Evolutionary conservation across 2,797 vertebrate species (phyloP), one percentile per base, ranked within the genome.

Genomic region (Acanthiza pusilla): DNA sequence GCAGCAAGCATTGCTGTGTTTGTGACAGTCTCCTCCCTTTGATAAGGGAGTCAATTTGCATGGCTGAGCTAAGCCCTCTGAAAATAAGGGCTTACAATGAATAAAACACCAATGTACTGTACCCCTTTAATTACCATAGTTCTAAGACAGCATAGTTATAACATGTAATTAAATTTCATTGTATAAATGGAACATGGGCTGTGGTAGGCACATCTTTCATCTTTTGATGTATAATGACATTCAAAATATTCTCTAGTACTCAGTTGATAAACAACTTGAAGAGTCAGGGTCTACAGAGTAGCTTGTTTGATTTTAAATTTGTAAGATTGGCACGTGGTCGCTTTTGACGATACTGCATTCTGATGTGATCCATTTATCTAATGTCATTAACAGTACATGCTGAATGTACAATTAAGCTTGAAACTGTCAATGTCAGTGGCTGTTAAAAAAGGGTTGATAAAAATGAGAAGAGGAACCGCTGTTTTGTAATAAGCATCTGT

Each of bases 151-250:
- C 93, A 78, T 68, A 91, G 91, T 96, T 97, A 89, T 94, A 96
- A 96, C 95, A 94, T 95, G 95, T 97, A 97, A 97, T 97, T 97
- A 96, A 97, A 97, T 97, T 96, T 95, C 91, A 91, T 96, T 96
- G 94, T 96, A 95, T 85, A 97, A 96, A 96, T 97, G 96, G 94
- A 97, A 93, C 96, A 97, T 91, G 89, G 94, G 91, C 92, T 95
- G 77, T 86, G 88, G 88, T 94, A 97, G 94, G 88, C 91, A 93
- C 92, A 93, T 96, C 96, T 96, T 96, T 97, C 91, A 91, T 97
- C 97, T 96, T 97, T 97, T 97, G 97, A 97, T 97, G 96, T 97
- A 97, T 97, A 97, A 97, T 97, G 97, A 97, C 96, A 97, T 97
- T 97, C 96, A 96, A 74, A 97, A 96, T 97, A 97, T 96, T 97